Evolutionary conservation across 2,113 vertebrate species (phyloP).

Genomic region (Odocoileus hemionus): DNA sequence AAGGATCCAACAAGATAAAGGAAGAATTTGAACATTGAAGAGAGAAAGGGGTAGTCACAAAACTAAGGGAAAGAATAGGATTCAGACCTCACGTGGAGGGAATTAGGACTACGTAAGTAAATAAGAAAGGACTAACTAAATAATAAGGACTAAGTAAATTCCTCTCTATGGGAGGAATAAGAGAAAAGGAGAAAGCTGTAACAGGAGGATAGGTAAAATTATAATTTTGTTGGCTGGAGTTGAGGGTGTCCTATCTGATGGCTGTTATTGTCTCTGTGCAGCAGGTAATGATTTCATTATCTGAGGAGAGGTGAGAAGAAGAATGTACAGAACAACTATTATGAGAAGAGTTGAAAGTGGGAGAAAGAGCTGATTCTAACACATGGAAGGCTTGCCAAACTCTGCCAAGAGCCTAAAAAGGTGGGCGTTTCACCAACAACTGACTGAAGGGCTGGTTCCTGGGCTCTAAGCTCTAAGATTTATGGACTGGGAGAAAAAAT

Average conservation of each 20-base stretch:
- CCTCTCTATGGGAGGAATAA: background rate
- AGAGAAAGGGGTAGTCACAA: background rate
- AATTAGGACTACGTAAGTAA: background rate
- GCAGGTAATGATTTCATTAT: background rate
- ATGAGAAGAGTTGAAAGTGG: background rate
- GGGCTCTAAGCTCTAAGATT: background rate
- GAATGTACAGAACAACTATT: background rate
- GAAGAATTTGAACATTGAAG: background rate
- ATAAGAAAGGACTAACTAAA: too few species aligned
- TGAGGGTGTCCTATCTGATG: background rate
- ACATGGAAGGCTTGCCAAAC: background rate
- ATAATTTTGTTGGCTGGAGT: background rate
- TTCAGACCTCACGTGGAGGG: background rate
- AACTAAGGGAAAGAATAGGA: background rate
- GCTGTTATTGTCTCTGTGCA: background rate
- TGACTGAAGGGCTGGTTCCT: background rate
- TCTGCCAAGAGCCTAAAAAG: background rate
- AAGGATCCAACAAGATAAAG: background rate
- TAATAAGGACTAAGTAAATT: background rate
- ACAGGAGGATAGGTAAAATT: background rate
- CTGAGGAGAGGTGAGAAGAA: background rate
- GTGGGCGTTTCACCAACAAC: background rate
- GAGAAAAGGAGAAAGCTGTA: background rate
- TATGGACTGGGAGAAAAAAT: background rate
- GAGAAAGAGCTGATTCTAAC: background rate